Evolutionary conservation across 2,888 invertebrate genomes (phyloP).

Genomic region (Drosophila formosana): DNA sequence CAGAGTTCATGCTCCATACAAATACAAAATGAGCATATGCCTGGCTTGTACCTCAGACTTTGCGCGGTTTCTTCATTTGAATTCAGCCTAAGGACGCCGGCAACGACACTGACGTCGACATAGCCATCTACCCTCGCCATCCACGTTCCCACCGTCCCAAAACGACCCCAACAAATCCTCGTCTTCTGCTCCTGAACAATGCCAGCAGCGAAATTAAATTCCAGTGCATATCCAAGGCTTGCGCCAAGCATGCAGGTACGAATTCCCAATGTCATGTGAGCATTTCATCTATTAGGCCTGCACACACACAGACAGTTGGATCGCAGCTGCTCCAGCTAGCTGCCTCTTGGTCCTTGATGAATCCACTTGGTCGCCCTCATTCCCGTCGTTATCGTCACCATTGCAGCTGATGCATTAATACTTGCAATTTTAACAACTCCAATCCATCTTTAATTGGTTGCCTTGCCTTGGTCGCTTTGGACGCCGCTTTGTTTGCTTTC

Average conservation of each 20-base stretch:
- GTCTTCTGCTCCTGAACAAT: constrained; percentile 45
- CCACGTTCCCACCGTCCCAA: background rate
- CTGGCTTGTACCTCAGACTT: constrained; percentile 46
- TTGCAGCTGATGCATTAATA: constrained; percentile 76
- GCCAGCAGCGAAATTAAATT: constrained; percentile 80
- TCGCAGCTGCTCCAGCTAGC: constrained; percentile 31
- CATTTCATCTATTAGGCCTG: constrained; percentile 72
- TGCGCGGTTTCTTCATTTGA: constrained; percentile 79
- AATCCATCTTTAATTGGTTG: constrained; percentile 78
- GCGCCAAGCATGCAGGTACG: constrained; percentile 47
- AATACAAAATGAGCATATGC: constrained; percentile 67
- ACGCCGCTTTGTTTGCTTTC: constrained; percentile 45
- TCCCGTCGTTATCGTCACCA: constrained; percentile 28
- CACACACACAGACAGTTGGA: constrained; percentile 40
- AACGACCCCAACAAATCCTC: background rate
- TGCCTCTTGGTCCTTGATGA: constrained; percentile 7
- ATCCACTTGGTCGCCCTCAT: background rate
- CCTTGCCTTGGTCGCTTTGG: constrained; percentile 23
- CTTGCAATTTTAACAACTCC: constrained; percentile 79
- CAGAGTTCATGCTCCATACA: constrained; percentile 11
- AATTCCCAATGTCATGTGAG: constrained; percentile 64
- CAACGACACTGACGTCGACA: constrained; percentile 19
- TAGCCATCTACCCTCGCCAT: background rate
- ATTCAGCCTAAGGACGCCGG: constrained; percentile 74
- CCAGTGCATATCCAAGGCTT: constrained; percentile 73